Base-by-base conservation (phyloP, 2,113 vertebrate species). In the Callopanchax toddi region DNA sequence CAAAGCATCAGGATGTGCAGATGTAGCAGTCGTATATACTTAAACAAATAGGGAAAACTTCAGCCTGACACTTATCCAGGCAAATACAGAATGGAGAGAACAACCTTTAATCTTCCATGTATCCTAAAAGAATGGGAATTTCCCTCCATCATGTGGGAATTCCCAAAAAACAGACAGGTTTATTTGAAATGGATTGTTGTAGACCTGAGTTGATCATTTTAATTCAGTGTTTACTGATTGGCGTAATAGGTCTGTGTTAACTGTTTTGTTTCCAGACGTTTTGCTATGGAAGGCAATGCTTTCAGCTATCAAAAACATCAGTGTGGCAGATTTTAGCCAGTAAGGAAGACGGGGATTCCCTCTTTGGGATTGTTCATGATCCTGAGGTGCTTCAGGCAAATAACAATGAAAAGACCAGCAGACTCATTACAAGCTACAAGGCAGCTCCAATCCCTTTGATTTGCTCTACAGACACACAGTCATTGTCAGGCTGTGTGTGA, bases 81-180 rank as follows among this genome's bases (percentile, higher is more conserved):
- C 76, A 83, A 82, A 78, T 20, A 72, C 62, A 79, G 74, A 75
- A 84, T 39, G 64, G 79, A 88, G 84, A 84, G 63, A 83, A 26
- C 32, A 20, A 76, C 81, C 88, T 90, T 88, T 91, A 91, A 91
- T 91, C 86, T 85, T 72, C 58, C 79, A 76, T 81, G 71, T 81
- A 87, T 89, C 84, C 84, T 72, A 87, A 84, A 89, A 90, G 81
- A 88, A 89, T 60, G 89, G 91, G 91, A 92, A 90, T 86, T 93
- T 91, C 91, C 92, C 89, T 37, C 75, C 65, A 61, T 81, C 48
- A 32, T 2, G 5, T 86, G 91, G 92, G 85, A 91, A 91, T 87
- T 92, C 89, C 91, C 89, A 50, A 89, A 78, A 49, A 61, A 34
- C 72, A 80, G 49, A 76, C 69, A 46, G 10, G 46, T 67, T 53